Evolutionary conservation across 2,113 vertebrate genomes (phyloP), one percentile per base, ranked within the genome.

Genomic region (Psephotus haematonotus): DNA sequence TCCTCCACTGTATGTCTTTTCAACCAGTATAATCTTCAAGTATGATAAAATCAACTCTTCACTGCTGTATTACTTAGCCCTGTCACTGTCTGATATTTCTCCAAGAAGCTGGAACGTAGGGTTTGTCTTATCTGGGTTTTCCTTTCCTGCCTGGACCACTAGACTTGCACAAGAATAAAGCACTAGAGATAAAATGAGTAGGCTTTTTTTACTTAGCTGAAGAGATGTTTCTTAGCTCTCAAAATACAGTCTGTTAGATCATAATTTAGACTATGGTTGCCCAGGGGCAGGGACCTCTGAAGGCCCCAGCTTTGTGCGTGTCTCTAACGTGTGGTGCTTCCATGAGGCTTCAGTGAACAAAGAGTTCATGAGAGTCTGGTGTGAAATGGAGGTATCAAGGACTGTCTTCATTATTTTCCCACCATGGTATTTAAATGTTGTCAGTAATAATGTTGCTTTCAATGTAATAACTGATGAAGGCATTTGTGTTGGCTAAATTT

Each of bases 401-500:
- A 62, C 60, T 44, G 29, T 67, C 53, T 72, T 89, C 72, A 25
- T 49, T 4, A 1, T 64, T 44, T 75, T 83, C 60, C 27, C 41
- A 70, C 57, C 50, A 46, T 28, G 35, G 23, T 55, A 71, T 82
- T 91, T 91, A 72, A 88, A 85, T 64, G 43, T 24, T 88, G 39
- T 71, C 33, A 31, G 53, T 70, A 91, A 79, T 82, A 72, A 65
- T 95, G 90, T 74, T 71, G 72, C 63, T 82, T 86, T 70, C 79
- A 63, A 63, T 82, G 33, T 84, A 88, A 77, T 90, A 86, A 65
- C 67, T 83, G 64, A 78, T 88, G 85, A 74, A 86, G 65, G 22
- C 44, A 68, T 81, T 96, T 76, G 22, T 86, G 64, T 82, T 94
- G 44, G 53, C 74, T 93, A 93, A 80, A 80, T 91, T 85, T 94